Conservation (phyloP, 2,797 vertebrate species). For the Gallinago stenura region DNA sequence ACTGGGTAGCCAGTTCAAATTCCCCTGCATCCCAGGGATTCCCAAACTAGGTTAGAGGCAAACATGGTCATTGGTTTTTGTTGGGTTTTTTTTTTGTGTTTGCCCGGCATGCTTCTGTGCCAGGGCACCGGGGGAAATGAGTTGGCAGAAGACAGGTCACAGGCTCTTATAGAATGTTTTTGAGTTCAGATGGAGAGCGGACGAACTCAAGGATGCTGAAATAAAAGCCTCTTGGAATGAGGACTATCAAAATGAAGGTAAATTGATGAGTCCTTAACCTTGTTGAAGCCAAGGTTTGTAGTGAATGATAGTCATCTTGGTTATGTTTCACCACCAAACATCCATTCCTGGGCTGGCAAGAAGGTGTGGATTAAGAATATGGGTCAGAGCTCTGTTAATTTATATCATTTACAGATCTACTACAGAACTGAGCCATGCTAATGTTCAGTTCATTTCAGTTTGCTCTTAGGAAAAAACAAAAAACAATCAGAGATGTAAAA, state of each 20-base stretch:
- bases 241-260: neutral
- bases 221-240: neutral
- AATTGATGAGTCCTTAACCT: neutral
- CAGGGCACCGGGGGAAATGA: neutral
- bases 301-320: neutral
- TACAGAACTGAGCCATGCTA: neutral
- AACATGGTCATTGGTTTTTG: neutral
- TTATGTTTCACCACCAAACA: neutral
- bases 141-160: neutral
- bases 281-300: neutral
- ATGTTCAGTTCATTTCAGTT: neutral
- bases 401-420: neutral
- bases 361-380: neutral
- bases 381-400: neutral
- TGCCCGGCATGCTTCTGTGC: neutral
- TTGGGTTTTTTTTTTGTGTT: neutral
- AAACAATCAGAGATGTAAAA: neutral
- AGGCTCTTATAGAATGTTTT: neutral
- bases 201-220: neutral
- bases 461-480: neutral
- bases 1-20: slow-evolving; percentile 2
- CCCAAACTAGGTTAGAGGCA: slow-evolving; percentile 5
- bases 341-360: neutral
- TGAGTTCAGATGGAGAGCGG: neutral
- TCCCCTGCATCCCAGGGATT: slow-evolving; percentile 9